A percentile compares a stretch with the other conserved stretches of the same genome.
phyloP scores from a whole-genome alignment of 2,113 vertebrate species.

The Baryphthengus martii region DNA sequence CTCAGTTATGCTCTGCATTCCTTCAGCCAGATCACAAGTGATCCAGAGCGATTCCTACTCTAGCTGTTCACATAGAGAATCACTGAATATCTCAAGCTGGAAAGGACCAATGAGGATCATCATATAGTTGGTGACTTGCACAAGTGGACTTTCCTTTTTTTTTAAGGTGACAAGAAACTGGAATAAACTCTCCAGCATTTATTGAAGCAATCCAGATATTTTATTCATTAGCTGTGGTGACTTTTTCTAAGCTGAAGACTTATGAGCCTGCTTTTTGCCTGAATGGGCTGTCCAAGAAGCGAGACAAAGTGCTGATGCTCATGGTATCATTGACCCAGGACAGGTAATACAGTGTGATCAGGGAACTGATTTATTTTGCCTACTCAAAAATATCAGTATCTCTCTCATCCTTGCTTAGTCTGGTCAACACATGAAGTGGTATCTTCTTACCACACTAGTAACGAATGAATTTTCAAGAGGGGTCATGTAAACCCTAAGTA shows the following conservation, averaged over 20 bases:
- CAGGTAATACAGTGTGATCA: neutral
- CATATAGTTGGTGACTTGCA: neutral
- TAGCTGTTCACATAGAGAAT: neutral
- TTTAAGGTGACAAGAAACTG: neutral
- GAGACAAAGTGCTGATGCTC: neutral
- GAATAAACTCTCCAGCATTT: neutral
- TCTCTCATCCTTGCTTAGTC: neutral
- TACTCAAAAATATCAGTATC: neutral
- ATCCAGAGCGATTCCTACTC: neutral
- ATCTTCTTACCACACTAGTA: neutral
- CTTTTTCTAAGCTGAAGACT: neutral
- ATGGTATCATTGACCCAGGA: neutral
- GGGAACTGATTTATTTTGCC: neutral
- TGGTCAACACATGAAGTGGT: neutral
- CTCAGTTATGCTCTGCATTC: neutral
- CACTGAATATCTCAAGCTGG: neutral
- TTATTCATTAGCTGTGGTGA: neutral
- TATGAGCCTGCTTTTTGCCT: neutral
- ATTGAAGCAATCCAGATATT: neutral
- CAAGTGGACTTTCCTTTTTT: neutral
- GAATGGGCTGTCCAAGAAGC: neutral
- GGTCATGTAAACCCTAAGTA: neutral
- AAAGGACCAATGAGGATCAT: neutral
- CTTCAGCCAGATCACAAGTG: neutral
- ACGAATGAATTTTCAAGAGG: neutral